Percentiles rank a stretch among this genome's conserved stretches.
Conservation (phyloP, 2,113 vertebrate genomes). For the Noturus placidus region DNA sequence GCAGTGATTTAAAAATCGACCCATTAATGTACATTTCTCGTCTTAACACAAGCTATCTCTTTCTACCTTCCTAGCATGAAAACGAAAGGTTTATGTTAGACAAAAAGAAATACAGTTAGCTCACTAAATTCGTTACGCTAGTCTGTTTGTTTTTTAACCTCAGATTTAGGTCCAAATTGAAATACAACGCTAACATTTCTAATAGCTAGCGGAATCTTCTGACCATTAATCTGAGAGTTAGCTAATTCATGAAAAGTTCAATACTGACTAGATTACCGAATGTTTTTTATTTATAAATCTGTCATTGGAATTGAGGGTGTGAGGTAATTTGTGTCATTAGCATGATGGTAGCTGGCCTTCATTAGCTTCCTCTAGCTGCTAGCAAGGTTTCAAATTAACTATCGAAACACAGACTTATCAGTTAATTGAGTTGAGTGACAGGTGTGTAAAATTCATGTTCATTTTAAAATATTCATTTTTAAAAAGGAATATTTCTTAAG, state of each 20-base stretch:
- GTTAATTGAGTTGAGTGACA: background rate
- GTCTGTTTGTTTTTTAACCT: background rate
- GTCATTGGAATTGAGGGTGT: background rate
- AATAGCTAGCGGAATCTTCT: background rate
- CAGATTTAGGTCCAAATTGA: background rate
- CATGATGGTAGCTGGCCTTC: conserved; percentile 14
- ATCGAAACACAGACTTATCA: background rate
- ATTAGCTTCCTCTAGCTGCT: conserved; percentile 5
- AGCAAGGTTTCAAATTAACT: background rate
- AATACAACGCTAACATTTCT: background rate
- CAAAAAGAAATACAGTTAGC: background rate
- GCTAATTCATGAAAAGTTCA: background rate
- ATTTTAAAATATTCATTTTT: background rate
- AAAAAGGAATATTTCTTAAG: background rate
- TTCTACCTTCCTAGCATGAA: background rate
- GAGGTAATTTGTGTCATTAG: background rate
- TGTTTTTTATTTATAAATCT: background rate
- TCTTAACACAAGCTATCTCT: background rate
- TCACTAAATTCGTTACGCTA: background rate
- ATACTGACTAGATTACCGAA: background rate
- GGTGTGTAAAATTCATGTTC: no score
- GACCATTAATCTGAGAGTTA: background rate
- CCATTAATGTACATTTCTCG: conserved; percentile 33
- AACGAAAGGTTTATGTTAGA: background rate
- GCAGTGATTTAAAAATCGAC: conserved; percentile 19